Percentiles rank a stretch among this genome's conserved stretches.
These are phyloP conservation scores for Tetramorium alpestre DNA, from an alignment of 1,140 invertebrate genomes.

Conservation along the genomic window DNA sequence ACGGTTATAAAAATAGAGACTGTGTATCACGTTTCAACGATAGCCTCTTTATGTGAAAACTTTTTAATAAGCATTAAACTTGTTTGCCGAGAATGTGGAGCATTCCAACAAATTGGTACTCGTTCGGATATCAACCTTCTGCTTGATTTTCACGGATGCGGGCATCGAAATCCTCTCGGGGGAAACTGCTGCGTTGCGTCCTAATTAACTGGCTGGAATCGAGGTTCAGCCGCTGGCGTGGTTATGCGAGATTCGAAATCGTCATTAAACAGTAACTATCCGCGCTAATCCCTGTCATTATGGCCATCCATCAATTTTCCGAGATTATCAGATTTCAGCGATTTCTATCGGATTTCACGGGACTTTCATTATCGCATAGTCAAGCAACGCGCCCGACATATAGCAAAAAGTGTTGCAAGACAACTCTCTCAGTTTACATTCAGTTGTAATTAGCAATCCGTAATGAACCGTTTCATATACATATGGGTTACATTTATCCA, in stretches of 20 bases:
- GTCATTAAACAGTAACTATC: slow-evolving; percentile 54
- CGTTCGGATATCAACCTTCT: not conserved
- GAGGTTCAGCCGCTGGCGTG: slow-evolving; percentile 23
- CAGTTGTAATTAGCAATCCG: not conserved
- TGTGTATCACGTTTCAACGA: not conserved
- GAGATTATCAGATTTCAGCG: slow-evolving; percentile 32
- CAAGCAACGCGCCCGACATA: not conserved
- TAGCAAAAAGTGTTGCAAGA: slow-evolving; percentile 3
- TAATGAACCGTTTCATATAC: not conserved
- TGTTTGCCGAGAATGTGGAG: not conserved
- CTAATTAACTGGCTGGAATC: slow-evolving; percentile 65
- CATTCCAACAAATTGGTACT: not conserved
- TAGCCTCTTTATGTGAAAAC: not conserved
- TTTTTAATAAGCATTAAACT: not conserved
- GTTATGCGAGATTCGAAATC: slow-evolving; percentile 52
- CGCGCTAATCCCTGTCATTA: slow-evolving; percentile 53
- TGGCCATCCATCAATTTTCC: slow-evolving; percentile 54
- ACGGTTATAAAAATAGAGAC: not conserved
- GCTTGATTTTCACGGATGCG: slow-evolving; percentile 51
- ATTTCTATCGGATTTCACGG: slow-evolving; percentile 30
- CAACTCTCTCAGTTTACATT: not conserved
- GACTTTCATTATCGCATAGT: slow-evolving; percentile 20
- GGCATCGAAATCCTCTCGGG: slow-evolving; percentile 39
- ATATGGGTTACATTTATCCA: not conserved
- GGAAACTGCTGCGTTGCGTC: slow-evolving; percentile 46